phyloP scores from a whole-genome alignment of 2,888 invertebrate species.

The Andricus curvator region DNA sequence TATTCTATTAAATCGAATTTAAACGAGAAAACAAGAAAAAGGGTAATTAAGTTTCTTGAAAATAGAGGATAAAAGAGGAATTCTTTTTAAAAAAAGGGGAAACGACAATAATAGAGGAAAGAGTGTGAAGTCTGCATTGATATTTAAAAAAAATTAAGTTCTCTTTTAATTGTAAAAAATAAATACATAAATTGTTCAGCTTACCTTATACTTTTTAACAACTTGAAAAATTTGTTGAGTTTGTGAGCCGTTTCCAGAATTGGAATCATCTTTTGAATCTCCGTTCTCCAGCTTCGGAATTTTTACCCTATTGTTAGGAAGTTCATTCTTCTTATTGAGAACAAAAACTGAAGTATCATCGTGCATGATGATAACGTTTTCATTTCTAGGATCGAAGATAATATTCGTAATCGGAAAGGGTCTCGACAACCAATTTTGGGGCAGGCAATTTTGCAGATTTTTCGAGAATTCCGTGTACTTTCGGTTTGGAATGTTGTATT shows the following conservation, averaged over 20 bases:
- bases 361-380: conserved; percentile 85
- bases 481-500: conserved; percentile 85
- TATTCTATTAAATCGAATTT: too few species aligned
- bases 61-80: too few species aligned
- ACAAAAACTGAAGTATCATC: conserved; percentile 86
- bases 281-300: conserved; percentile 75
- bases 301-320: conserved; percentile 74
- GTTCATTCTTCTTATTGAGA: conserved; percentile 80
- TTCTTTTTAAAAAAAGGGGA: too few species aligned
- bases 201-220: conserved; percentile 80
- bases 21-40: too few species aligned
- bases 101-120: too few species aligned
- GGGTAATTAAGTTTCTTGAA: too few species aligned
- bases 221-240: conserved; percentile 75
- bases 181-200: neutral
- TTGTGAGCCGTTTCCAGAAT: conserved; percentile 65
- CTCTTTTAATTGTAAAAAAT: too few species aligned
- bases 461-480: conserved; percentile 84
- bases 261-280: conserved; percentile 72
- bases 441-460: conserved; percentile 79
- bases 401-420: conserved; percentile 83
- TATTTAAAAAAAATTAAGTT: too few species aligned
- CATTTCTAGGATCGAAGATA: conserved; percentile 82
- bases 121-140: too few species aligned
- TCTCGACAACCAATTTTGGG: conserved; percentile 82